Conservation (phyloP, 2,797 vertebrate species). For the Rachycentron canadum region DNA sequence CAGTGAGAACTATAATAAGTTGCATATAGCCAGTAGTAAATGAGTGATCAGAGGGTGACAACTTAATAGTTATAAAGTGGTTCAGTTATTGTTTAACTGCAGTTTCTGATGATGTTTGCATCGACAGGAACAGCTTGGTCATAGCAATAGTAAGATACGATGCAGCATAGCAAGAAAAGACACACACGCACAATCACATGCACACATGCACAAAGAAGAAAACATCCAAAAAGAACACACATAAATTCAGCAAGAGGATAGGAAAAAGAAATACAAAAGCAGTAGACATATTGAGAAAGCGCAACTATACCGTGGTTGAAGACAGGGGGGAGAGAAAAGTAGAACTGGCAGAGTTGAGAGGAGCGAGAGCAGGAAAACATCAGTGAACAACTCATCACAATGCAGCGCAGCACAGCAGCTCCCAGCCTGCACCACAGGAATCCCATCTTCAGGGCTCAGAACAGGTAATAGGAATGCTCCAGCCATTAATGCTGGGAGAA, state of each 20-base stretch:
- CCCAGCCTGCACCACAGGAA: slow-evolving; percentile 82
- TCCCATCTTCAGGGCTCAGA: slow-evolving; percentile 86
- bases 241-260: slow-evolving; percentile 47
- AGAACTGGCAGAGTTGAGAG: slow-evolving; percentile 80
- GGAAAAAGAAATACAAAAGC: slow-evolving; percentile 49
- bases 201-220: not conserved
- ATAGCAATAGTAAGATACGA: slow-evolving; percentile 25
- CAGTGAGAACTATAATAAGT: not conserved
- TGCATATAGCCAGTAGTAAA: not conserved
- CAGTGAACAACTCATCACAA: slow-evolving; percentile 87
- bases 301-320: slow-evolving; percentile 47
- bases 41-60: too few relatives aligned
- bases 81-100: not conserved
- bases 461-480: slow-evolving; percentile 87
- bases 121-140: slow-evolving; percentile 1
- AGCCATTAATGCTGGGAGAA: slow-evolving; percentile 83
- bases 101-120: slow-evolving; percentile 21
- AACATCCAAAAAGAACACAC: slow-evolving; percentile 15
- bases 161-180: slow-evolving; percentile 4
- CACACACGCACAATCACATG: not conserved
- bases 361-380: slow-evolving; percentile 81
- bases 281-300: slow-evolving; percentile 56
- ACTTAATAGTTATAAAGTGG: too few relatives aligned
- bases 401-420: slow-evolving; percentile 83
- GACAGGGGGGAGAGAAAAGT: slow-evolving; percentile 71